A percentile compares a stretch with the other conserved stretches of the same genome.
Evolutionary conservation across 2,797 vertebrate genomes (phyloP).

Genomic region (Acestrorhynchus altus): DNA sequence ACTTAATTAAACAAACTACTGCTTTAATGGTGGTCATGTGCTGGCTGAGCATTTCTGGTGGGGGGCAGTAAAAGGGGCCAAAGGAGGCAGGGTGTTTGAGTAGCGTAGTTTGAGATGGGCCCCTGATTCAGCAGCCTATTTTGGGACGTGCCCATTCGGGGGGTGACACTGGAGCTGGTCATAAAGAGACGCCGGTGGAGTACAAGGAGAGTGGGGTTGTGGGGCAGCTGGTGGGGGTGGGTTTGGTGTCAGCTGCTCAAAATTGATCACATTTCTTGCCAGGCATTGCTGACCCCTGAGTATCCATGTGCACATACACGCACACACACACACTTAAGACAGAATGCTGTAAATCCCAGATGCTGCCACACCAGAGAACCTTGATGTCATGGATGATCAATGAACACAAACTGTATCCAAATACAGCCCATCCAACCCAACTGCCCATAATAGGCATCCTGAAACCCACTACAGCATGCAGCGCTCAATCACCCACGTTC

Average conservation of each 20-base stretch:
- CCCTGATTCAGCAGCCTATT: slow-evolving; percentile 78
- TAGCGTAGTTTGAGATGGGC: slow-evolving; percentile 8
- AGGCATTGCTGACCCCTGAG: slow-evolving; percentile 31
- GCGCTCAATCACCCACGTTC: not conserved
- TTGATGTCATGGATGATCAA: slow-evolving; percentile 8
- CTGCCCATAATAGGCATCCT: slow-evolving; percentile 6
- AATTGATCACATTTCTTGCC: slow-evolving; percentile 78
- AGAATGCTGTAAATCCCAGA: slow-evolving; percentile 25
- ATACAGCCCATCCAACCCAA: slow-evolving; percentile 6
- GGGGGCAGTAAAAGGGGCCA: not conserved
- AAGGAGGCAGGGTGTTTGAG: slow-evolving; percentile 27
- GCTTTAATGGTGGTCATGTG: not conserved
- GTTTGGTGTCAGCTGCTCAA: slow-evolving; percentile 88
- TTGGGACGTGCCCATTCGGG: slow-evolving; percentile 81
- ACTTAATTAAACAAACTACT: no score
- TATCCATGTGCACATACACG: slow-evolving; percentile 18
- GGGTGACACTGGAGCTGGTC: slow-evolving; percentile 85
- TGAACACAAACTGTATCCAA: slow-evolving; percentile 23
- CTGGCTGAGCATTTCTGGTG: not conserved
- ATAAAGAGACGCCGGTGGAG: slow-evolving; percentile 81
- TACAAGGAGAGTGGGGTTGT: slow-evolving; percentile 79
- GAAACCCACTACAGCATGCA: not conserved
- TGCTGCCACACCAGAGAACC: not conserved
- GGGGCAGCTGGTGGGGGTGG: slow-evolving; percentile 67
- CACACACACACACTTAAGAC: slow-evolving; percentile 13